Conservation (phyloP, 2,113 vertebrate species). For the Gobiocypris rarus region DNA sequence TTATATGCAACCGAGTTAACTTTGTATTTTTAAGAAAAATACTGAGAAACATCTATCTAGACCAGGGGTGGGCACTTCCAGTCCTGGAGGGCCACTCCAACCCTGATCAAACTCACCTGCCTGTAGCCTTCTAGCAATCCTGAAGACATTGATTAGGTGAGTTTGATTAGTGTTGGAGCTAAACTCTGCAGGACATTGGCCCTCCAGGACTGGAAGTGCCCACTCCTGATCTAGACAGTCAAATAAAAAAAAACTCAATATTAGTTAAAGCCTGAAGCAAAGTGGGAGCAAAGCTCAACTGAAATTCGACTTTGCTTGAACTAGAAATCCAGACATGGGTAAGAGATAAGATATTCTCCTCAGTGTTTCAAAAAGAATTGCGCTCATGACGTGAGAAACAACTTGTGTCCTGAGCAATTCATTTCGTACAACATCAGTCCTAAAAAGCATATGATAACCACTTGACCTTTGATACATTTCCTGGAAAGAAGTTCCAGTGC, state of each 20-base stretch:
- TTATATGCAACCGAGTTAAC: neutral
- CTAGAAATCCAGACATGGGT: constrained; percentile 35
- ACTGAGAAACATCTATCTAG: neutral
- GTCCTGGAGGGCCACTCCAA: no score
- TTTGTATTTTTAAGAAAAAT: neutral
- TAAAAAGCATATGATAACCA: constrained; percentile 1
- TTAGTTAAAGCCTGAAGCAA: neutral
- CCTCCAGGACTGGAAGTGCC: no score
- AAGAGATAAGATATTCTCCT: constrained; percentile 36
- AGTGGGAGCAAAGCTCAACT: constrained; percentile 9
- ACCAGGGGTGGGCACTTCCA: no score
- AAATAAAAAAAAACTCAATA: neutral
- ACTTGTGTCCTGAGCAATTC: neutral
- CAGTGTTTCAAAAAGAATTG: neutral
- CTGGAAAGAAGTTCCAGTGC: neutral
- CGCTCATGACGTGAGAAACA: neutral
- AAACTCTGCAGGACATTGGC: no score
- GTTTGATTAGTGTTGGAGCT: no score
- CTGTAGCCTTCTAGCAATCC: no score
- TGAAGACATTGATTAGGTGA: no score
- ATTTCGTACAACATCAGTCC: neutral
- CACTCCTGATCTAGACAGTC: neutral
- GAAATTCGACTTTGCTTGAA: constrained; percentile 46
- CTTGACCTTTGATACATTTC: constrained; percentile 24
- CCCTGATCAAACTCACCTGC: no score